Conservation (phyloP, 2,113 vertebrate species). For the Hippolais icterina region DNA sequence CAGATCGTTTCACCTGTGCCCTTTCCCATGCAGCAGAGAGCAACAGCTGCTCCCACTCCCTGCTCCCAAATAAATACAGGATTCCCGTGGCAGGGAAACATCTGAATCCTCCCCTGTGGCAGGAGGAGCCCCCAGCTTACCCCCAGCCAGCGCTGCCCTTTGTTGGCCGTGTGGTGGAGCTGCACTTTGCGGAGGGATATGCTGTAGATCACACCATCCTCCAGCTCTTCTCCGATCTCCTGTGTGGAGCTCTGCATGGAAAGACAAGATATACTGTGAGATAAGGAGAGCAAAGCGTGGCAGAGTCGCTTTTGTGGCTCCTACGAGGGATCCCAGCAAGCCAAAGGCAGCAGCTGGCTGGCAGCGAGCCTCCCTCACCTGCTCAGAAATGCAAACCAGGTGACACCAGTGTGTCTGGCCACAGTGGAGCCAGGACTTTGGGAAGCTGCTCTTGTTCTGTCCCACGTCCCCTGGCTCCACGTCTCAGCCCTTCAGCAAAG, state of each 20-base stretch:
- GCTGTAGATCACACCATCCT: conserved; percentile 94
- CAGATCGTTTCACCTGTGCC: not conserved
- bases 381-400: not conserved
- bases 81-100: not conserved
- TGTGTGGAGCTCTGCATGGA: conserved; percentile 89
- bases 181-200: conserved; percentile 95
- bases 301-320: not conserved
- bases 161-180: conserved; percentile 88
- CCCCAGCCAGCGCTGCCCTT: conserved; percentile 97
- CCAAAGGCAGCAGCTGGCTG: not conserved
- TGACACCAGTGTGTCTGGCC: not conserved
- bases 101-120: not conserved
- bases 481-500: not conserved
- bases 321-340: rapidly evolving
- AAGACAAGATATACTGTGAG: not conserved
- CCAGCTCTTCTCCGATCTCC: conserved; percentile 97
- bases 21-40: not conserved
- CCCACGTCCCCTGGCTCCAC: not conserved
- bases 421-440: not conserved
- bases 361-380: not conserved
- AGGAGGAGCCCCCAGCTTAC: conserved; percentile 61
- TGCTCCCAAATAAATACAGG: not conserved
- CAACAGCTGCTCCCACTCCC: not conserved
- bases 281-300: not conserved
- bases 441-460: not conserved